A percentile compares a stretch with the other conserved stretches of the same genome.
phyloP scores from a whole-genome alignment of 2,888 invertebrate species.

The Erynnis tages region DNA sequence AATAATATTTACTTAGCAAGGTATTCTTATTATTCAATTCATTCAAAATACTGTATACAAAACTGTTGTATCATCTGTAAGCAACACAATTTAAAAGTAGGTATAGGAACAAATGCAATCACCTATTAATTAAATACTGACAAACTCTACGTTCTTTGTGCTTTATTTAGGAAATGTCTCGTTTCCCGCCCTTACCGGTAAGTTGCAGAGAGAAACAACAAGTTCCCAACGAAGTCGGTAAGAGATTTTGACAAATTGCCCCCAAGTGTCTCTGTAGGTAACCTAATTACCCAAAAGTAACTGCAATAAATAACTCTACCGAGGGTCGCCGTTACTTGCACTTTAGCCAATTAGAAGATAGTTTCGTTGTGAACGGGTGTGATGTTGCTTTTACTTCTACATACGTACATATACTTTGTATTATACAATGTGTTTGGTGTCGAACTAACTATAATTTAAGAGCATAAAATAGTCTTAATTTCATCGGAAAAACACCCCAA shows the following conservation, averaged over 20 bases:
- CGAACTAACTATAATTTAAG: no score
- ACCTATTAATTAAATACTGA: no score
- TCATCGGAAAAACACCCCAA: no score
- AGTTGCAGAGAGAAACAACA: slow-evolving; percentile 40
- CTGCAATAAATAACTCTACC: slow-evolving; percentile 53
- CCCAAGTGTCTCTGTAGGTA: slow-evolving; percentile 58
- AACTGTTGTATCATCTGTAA: no score
- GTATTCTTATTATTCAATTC: no score
- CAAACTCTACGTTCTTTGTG: neutral
- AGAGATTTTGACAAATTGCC: slow-evolving; percentile 62
- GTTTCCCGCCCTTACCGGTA: slow-evolving; percentile 31
- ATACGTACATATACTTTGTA: no score
- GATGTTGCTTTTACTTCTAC: neutral
- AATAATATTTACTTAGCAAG: no score
- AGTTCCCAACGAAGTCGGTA: slow-evolving; percentile 41
- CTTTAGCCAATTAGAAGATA: slow-evolving; percentile 27
- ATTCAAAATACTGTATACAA: no score
- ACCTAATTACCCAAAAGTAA: slow-evolving; percentile 68
- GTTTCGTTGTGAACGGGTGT: slow-evolving; percentile 5
- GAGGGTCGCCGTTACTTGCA: slow-evolving; percentile 29
- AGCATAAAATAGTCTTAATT: no score
- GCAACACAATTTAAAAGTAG: no score
- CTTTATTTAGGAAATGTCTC: neutral
- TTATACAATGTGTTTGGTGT: no score
- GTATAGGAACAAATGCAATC: no score